phyloP scores from a whole-genome alignment of 2,113 vertebrate species.

The Camarhynchus parvulus region DNA sequence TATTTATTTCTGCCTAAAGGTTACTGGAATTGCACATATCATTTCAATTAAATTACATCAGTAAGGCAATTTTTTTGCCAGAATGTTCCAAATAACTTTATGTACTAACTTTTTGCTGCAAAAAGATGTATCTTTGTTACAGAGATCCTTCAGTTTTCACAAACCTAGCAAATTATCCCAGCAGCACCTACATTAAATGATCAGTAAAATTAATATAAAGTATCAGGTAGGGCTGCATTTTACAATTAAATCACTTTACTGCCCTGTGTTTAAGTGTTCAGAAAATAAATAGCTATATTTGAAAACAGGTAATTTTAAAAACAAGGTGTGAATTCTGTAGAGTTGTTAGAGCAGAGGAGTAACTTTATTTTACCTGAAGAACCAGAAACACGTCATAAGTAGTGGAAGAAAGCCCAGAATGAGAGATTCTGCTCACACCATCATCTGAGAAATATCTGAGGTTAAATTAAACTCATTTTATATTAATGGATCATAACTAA shows the following conservation, averaged over 20 bases:
- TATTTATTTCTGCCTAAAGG: slow-evolving; percentile 43
- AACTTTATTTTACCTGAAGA: background rate
- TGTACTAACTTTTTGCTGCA: background rate
- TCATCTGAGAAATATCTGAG: background rate
- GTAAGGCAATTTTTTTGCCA: background rate
- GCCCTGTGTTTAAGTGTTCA: background rate
- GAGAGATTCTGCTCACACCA: background rate
- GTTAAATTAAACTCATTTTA: background rate
- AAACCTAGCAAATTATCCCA: background rate
- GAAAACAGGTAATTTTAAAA: background rate
- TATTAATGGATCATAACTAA: background rate
- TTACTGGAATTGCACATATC: slow-evolving; percentile 8
- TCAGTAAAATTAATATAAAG: background rate
- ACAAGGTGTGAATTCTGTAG: background rate
- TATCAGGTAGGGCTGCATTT: background rate
- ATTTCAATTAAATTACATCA: background rate
- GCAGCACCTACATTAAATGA: background rate
- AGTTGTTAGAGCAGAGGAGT: background rate
- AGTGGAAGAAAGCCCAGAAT: background rate
- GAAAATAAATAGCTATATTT: background rate
- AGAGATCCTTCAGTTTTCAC: background rate
- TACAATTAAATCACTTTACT: background rate
- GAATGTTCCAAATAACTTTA: background rate
- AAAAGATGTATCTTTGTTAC: background rate
- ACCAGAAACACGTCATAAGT: background rate